Evolutionary conservation across 2,113 vertebrate genomes (phyloP), one percentile per base, ranked within the genome.

Genomic region (Tiliqua scincoides): DNA sequence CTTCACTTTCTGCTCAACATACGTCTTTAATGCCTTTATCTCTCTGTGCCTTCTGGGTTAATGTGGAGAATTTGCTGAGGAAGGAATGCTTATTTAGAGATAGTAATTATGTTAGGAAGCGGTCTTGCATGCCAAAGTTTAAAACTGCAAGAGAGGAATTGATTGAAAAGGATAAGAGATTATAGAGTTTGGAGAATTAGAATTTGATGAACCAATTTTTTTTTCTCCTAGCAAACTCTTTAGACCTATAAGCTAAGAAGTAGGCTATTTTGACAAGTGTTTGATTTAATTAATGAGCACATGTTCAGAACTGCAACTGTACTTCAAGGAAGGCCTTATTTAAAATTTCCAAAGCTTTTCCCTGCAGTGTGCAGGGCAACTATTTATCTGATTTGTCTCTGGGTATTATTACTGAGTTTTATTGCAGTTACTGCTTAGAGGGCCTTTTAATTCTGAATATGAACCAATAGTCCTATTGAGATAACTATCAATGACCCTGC

Each of bases 21-120:
- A 91, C 83, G 71, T 77, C 63, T 87, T 92, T 96, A 95, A 96
- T 93, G 88, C 92, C 91, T 91, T 96, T 96, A 96, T 96, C 94
- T 95, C 85, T 3, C 0, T 79, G 67, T 63, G 90, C 96, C 94
- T 96, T 95, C 95, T 96, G 95, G 93, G 82, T 91, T 95, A 82
- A 91, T 88, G 88, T 87, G 82, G 85, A 80, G 89, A 80, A 20
- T 30, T 63, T 40, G 68, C 91, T 92, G 88, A 81, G 90, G 54
- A 88, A 76, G 76, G 82, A 82, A 37, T 89, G 91, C 86, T 92
- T 94, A 91, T 83, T 93, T 90, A 87, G 87, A 93, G 91, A 92
- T 89, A 91, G 82, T 77, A 74, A 74, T 89, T 95, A 90, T 35
- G 48, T 92, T 93, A 89, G 82, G 74, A 86, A 87, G 91, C 91